Evolutionary conservation across 2,113 vertebrate species (phyloP), one percentile per base, ranked within the genome.

Genomic region (Pogona vitticeps): DNA sequence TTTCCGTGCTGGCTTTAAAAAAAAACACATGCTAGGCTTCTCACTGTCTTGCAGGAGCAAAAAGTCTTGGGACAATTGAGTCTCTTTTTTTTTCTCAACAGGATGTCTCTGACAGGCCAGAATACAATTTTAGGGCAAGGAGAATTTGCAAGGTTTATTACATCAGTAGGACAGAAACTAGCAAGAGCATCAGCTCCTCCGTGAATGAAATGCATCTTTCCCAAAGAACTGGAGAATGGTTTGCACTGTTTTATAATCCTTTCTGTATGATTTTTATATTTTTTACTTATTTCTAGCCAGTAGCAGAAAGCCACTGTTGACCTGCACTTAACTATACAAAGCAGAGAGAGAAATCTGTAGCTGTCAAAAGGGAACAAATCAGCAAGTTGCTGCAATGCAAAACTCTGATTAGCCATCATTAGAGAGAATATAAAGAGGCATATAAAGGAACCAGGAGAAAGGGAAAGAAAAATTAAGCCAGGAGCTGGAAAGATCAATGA

Each of bases 381-480:
- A 38, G 78, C 85, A 81, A 46, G 31, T 20, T 1, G 58, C 70
- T 65, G 70, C 58, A 65, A 52, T 86, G 85, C 70, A 86, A 86
- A 86, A 70, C 85, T 76, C 56, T 86, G 79, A 86, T 86, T 86
- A 86, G 70, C 70, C 23, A 38, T 78, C 70, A 86, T 82, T 81
- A 90, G 80, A 38, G 88, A 83, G 8, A 26, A 75, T 59, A 87
- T 9, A 73, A 67, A 80, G 72, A 80, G 87, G 1, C 3, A 58
- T 46, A 86, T 84, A 61, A 76, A 52, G 80, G 71, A 70, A 10
- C 23, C 86, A 26, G 46, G 79, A 87, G 56, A 83, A 91, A 84
- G 87, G 73, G 40, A 82, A 82, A 86, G 68, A 91, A 86, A 84
- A 86, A 89, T 84, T 90, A 89, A 90, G 21, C 18, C 15, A 67